Base-by-base conservation (phyloP, 2,888 invertebrate genomes). In the Drosophila neotestacea region DNA sequence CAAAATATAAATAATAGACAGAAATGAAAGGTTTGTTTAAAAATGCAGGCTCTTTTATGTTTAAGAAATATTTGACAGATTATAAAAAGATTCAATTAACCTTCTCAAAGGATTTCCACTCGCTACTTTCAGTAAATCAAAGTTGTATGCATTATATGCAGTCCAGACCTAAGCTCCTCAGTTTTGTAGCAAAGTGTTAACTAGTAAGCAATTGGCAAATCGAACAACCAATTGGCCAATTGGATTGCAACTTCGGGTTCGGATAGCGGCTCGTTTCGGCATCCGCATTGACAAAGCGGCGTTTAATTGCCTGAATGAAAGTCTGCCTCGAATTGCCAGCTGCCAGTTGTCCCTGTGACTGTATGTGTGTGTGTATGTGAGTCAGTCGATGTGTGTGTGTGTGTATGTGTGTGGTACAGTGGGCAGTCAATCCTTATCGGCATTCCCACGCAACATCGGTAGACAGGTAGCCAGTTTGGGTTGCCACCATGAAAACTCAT, bases 231-330 rank as follows among this genome's bases (percentile, higher is more conserved):
- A 85, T 81, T 82, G 83, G 83, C 74, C 82, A 81, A 81, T 85
- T 79, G 78, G 73, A 62, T 56, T 68, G 70, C 58, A 54, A 66
- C 73, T 68, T 66, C 72, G 64, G 63, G 58, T 65, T 64, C 80
- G 70, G 73, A 68, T 76, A 76, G 72, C 64, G 69, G 70, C 70
- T 66, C 54, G 48, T 54, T 81, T 75, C 55, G 73, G 76, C 84
- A 85, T 81, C 88, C 88, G 82, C 88, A 77, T 86, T 89, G 90
- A 89, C 81, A 81, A 85, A 88, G 77, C 79, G 81, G 62, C 71
- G 77, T 77, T 81, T 84, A 84, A 85, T 83, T 83, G 81, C 80
- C 74, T 50, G 51, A 61, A 51, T 66, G 69, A 69, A 66, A 74
- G 65, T 73, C 65, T 34, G 71, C 27, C 47, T 34, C 39, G 56